These are phyloP conservation scores for Perognathus longimembris DNA, from an alignment of 2,113 vertebrate species.

Conservation along the genomic window DNA sequence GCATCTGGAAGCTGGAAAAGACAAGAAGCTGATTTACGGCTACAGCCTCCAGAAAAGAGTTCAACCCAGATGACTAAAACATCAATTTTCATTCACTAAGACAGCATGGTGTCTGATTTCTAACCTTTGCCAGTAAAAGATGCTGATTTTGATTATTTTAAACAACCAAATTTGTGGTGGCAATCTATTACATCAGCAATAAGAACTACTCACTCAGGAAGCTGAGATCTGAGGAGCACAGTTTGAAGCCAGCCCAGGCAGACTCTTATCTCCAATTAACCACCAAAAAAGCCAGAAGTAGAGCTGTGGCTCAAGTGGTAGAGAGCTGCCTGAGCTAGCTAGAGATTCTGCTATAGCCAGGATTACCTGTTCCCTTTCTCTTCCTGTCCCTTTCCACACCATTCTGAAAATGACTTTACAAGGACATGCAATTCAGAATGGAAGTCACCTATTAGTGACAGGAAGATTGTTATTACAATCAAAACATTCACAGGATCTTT, in stretches of 20 bases:
- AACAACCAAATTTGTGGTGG: background rate
- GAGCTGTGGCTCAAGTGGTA: background rate
- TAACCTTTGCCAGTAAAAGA: background rate
- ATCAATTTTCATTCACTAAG: background rate
- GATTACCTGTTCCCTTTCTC: background rate
- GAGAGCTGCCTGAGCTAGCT: background rate
- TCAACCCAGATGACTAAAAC: background rate
- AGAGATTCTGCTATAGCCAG: background rate
- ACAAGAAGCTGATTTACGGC: background rate
- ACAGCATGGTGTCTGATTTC: background rate
- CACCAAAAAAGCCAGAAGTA: too few species aligned
- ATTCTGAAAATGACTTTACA: constrained; percentile 30
- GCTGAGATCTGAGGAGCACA: too few species aligned
- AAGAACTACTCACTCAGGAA: too few species aligned
- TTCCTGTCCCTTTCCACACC: background rate
- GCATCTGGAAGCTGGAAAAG: background rate
- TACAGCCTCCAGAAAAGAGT: background rate
- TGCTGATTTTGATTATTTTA: constrained; percentile 1
- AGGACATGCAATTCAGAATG: background rate
- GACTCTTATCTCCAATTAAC: too few species aligned
- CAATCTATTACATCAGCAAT: background rate
- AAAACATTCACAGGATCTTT: constrained; percentile 30
- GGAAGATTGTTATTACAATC: constrained; percentile 31
- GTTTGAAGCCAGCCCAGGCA: too few species aligned
- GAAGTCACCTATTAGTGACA: constrained; percentile 20